Percentiles rank a stretch among this genome's conserved stretches.
Conservation (phyloP, 2,797 vertebrate species). For the Eidolon dupreanum region DNA sequence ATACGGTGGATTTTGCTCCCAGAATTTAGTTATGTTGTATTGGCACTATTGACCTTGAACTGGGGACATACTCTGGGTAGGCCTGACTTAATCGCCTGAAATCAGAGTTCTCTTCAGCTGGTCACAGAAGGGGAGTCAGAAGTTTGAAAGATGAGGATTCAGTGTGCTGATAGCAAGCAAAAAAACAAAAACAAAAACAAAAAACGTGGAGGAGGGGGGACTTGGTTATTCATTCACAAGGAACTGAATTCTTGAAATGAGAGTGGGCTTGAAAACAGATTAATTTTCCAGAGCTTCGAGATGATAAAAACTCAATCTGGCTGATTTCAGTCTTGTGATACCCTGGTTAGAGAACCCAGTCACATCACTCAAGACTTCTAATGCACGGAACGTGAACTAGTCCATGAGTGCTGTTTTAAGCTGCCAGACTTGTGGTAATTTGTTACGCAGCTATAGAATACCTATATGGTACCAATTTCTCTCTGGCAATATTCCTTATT, state of each 20-base stretch:
- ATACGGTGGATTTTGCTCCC: background rate
- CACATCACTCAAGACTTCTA: background rate
- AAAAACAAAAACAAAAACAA: background rate
- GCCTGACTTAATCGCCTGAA: background rate
- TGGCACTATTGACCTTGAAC: background rate
- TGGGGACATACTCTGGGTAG: background rate
- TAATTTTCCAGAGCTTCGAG: background rate
- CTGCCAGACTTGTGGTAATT: background rate
- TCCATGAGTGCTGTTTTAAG: background rate
- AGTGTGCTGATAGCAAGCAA: background rate
- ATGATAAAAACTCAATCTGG: conserved; percentile 7
- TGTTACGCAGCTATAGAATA: conserved; percentile 5
- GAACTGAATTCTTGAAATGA: conserved; percentile 1
- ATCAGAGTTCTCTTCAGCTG: background rate
- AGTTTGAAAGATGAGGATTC: conserved; percentile 34
- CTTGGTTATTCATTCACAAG: conserved; percentile 16
- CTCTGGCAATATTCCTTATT: background rate
- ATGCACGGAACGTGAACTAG: background rate
- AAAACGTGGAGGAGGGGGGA: background rate
- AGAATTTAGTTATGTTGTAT: background rate
- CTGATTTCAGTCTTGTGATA: background rate
- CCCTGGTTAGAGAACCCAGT: background rate
- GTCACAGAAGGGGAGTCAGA: background rate
- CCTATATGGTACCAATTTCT: background rate
- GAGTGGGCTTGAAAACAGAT: background rate